Percentiles rank a stretch among this genome's conserved stretches.
Evolutionary conservation across 2,888 invertebrate species (phyloP).

Genomic region (Leucozona laternaria): DNA sequence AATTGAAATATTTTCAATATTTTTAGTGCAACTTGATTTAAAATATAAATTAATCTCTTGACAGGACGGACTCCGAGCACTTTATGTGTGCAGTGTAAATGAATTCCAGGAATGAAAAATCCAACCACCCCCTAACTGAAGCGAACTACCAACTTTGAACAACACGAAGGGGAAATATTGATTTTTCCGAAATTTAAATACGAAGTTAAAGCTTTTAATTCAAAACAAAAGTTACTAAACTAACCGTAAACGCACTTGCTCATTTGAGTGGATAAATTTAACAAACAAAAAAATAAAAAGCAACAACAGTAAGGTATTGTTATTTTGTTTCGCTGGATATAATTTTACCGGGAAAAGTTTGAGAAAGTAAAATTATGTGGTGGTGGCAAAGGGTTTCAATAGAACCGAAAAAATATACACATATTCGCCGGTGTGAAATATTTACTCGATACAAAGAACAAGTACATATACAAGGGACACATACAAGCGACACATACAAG

Average conservation of each 20-base stretch:
- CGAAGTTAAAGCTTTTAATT: slow-evolving; percentile 34
- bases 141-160: slow-evolving; percentile 30
- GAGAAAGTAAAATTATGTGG: not conserved
- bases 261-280: not conserved
- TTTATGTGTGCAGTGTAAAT: slow-evolving; percentile 36
- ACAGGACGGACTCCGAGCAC: slow-evolving; percentile 59
- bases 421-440: slow-evolving; percentile 6
- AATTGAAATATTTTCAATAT: not conserved
- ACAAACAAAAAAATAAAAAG: not conserved
- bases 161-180: slow-evolving; percentile 60
- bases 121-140: slow-evolving; percentile 29
- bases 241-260: slow-evolving; percentile 45
- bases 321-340: not conserved
- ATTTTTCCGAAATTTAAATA: slow-evolving; percentile 42
- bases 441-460: not conserved
- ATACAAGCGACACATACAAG: too few relatives aligned
- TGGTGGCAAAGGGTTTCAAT: not conserved
- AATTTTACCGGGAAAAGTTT: slow-evolving; percentile 14
- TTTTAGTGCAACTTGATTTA: not conserved
- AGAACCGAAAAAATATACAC: not conserved
- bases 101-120: slow-evolving; percentile 44
- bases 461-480: too few relatives aligned
- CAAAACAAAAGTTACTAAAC: slow-evolving; percentile 29
- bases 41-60: slow-evolving; percentile 28
- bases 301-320: not conserved